Percentiles rank a stretch among this genome's conserved stretches.
These are phyloP conservation scores for Leptoteleia sp. DNA, from an alignment of 1,140 invertebrate genomes.

Conservation along the genomic window DNA sequence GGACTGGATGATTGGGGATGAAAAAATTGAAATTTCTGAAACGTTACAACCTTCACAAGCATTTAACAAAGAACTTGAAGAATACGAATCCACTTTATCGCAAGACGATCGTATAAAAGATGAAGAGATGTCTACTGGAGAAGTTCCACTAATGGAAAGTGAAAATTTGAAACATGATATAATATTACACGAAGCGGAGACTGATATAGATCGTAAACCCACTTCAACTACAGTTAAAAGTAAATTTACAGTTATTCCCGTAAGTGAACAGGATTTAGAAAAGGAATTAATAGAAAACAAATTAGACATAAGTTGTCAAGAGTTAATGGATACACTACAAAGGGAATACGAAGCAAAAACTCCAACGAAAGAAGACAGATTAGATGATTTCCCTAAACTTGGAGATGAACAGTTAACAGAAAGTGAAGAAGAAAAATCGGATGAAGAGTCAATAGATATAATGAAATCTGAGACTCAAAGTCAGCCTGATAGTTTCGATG, in stretches of 20 bases:
- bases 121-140: conserved; percentile 2
- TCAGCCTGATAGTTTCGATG: conserved; percentile 60
- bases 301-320: conserved; percentile 77
- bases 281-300: conserved; percentile 77
- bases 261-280: conserved; percentile 75
- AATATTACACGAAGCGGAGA: conserved; percentile 14
- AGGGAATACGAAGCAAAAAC: conserved; percentile 77
- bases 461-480: conserved; percentile 57
- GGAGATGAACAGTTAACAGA: conserved; percentile 28
- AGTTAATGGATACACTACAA: conserved; percentile 76
- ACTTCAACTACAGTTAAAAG: conserved; percentile 30
- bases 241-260: conserved; percentile 72
- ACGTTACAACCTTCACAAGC: conserved; percentile 74
- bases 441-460: conserved; percentile 49
- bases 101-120: conserved; percentile 36
- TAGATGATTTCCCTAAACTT: conserved; percentile 43
- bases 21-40: conserved; percentile 79
- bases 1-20: conserved; percentile 79
- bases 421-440: conserved; percentile 52
- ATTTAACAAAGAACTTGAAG: conserved; percentile 78
- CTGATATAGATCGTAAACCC: conserved; percentile 24
- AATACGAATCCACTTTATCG: conserved; percentile 70
- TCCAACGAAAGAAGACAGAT: conserved; percentile 70
- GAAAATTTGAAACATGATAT: not conserved
- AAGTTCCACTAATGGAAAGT: not conserved